phyloP scores from a whole-genome alignment of 2,888 invertebrate genomes.

The Busseola fusca region DNA sequence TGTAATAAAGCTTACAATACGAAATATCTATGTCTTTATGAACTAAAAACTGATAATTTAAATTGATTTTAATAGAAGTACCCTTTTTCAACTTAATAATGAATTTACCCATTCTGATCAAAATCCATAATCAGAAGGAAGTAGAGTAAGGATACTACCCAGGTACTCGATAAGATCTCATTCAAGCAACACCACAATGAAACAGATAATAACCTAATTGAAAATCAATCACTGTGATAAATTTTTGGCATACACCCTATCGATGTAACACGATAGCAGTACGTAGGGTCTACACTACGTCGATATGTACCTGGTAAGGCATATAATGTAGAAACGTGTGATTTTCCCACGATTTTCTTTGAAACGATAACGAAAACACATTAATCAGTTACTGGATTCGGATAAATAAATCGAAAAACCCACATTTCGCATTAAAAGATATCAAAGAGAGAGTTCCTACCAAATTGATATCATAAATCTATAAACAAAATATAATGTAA shows the following conservation, averaged over 20 bases:
- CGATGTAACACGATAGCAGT: neutral
- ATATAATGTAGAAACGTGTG: constrained; percentile 10
- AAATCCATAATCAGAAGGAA: too few relatives aligned
- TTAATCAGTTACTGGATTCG: constrained; percentile 44
- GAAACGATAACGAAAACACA: constrained; percentile 46
- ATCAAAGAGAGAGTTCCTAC: constrained; percentile 39
- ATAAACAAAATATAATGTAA: constrained; percentile 55
- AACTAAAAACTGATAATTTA: neutral
- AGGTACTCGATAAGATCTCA: neutral
- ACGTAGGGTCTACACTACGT: too few relatives aligned
- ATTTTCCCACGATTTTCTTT: constrained; percentile 27
- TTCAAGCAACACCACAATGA: neutral
- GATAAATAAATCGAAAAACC: constrained; percentile 46
- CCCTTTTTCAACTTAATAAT: neutral
- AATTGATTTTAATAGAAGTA: neutral
- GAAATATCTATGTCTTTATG: too few relatives aligned
- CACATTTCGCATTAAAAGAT: constrained; percentile 52
- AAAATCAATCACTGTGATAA: constrained; percentile 20
- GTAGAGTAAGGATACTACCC: neutral
- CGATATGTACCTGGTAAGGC: neutral
- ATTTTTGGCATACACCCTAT: constrained; percentile 9
- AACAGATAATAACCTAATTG: constrained; percentile 7
- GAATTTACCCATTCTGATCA: neutral
- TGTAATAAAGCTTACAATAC: neutral
- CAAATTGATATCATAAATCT: constrained; percentile 60